These are phyloP conservation scores for Orius laevigatus DNA, from an alignment of 1,140 invertebrate genomes.

Conservation along the genomic window DNA sequence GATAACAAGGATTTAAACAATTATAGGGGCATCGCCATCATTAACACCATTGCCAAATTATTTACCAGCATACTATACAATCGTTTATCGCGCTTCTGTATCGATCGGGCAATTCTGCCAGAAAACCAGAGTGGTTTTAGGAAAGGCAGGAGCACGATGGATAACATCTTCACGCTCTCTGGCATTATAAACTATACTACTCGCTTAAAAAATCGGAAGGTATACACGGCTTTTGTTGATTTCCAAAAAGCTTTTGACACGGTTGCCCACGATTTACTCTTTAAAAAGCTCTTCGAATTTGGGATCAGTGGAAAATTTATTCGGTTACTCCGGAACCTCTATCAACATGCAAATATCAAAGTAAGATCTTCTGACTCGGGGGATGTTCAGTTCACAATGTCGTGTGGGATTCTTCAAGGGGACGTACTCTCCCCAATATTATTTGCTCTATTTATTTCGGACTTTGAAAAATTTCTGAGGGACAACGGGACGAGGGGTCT, in stretches of 20 bases:
- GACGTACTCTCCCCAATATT: constrained; percentile 16
- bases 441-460: constrained; percentile 16
- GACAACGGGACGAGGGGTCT: neutral
- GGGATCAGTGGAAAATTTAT: constrained; percentile 20
- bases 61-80: neutral
- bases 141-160: neutral
- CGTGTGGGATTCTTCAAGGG: constrained; percentile 20
- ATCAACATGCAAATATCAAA: constrained; percentile 16
- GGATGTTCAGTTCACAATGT: constrained; percentile 10
- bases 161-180: neutral
- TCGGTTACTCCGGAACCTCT: constrained; percentile 16
- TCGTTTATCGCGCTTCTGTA: neutral
- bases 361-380: constrained; percentile 11
- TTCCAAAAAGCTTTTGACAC: constrained; percentile 20
- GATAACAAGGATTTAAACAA: neutral
- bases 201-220: neutral
- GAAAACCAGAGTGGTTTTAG: constrained; percentile 1
- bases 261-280: constrained; percentile 18
- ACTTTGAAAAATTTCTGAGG: constrained; percentile 12
- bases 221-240: constrained; percentile 21
- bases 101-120: neutral
- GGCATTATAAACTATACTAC: neutral
- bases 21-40: neutral
- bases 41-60: neutral
- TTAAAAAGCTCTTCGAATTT: constrained; percentile 17